Base-by-base conservation (phyloP, 2,113 vertebrate species). In the Abramis brama region DNA sequence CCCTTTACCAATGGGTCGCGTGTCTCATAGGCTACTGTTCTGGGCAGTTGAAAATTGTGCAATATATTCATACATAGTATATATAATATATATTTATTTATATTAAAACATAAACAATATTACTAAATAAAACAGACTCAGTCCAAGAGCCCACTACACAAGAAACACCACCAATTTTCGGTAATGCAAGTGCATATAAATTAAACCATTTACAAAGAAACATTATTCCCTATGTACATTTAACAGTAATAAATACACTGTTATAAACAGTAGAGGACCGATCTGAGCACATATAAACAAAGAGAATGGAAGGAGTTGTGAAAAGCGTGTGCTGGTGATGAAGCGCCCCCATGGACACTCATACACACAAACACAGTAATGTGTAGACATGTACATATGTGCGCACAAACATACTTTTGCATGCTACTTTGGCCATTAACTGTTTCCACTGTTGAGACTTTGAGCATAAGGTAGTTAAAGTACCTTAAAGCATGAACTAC, bases 181-280 rank as follows among this genome's bases (percentile, higher is more conserved):
- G 97, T 95, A 95, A 97, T 95, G 97, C 95, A 95, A 97, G 96
- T 97, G 96, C 95, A 97, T 98, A 98, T 99, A 99, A 99, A 99
- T 99, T 98, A 98, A 95, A 94, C 97, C 96, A 97, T 97, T 98
- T 98, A 99, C 95, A 99, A 96, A 90, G 92, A 97, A 94, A 94
- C 96, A 96, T 96, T 97, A 97, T 96, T 97, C 93, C 90, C 93
- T 99, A 99, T 99, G 89, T 98, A 99, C 97, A 99, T 92, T 90
- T 88, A 93, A 93, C 95, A 91, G 93, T 97, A 97, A 99, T 99
- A 99, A 99, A 98, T 99, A 99, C 96, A 97, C 92, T 94, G 96
- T 97, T 99, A 98, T 97, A 98, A 99, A 99, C 97, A 97, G 97
- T 96, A 97, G 95, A 94, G 94, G 96, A 96, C 94, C 94, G 94